These are phyloP conservation scores for Hyles vespertilio DNA, from an alignment of 1,140 invertebrate genomes.

Conservation along the genomic window DNA sequence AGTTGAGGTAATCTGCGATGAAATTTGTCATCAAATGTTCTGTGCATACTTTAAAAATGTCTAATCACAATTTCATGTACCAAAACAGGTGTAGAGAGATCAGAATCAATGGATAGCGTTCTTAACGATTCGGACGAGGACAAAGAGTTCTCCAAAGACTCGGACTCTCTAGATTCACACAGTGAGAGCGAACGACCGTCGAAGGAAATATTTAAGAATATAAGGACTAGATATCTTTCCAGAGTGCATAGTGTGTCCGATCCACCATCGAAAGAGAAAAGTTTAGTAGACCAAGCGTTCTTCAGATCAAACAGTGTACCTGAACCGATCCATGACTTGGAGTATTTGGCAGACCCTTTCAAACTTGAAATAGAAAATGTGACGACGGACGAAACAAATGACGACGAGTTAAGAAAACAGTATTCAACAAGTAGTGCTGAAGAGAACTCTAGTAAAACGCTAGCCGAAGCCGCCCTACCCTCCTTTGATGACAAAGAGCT, in stretches of 20 bases:
- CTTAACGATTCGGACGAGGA: slow-evolving; percentile 46
- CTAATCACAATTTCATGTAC: slow-evolving; percentile 63
- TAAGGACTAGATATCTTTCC: slow-evolving; percentile 59
- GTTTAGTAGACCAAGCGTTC: slow-evolving; percentile 60
- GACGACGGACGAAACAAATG: slow-evolving; percentile 58
- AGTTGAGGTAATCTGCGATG: slow-evolving; percentile 2
- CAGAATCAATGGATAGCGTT: slow-evolving; percentile 56
- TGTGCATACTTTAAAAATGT: slow-evolving; percentile 34
- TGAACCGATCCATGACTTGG: slow-evolving; percentile 22
- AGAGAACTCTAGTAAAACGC: slow-evolving; percentile 20
- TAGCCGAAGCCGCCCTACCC: slow-evolving; percentile 35
- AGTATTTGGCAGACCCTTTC: slow-evolving; percentile 21
- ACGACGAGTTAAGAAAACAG: slow-evolving; percentile 32
- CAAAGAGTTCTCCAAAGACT: slow-evolving; percentile 32
- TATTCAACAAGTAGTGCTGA: slow-evolving; percentile 9
- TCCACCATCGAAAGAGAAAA: slow-evolving; percentile 32
- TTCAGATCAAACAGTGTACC: slow-evolving; percentile 35
- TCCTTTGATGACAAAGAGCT: slow-evolving; percentile 39
- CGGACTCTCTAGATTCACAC: slow-evolving; percentile 44
- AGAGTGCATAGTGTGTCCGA: slow-evolving; percentile 62
- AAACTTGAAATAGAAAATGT: slow-evolving; percentile 53
- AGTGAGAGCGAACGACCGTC: slow-evolving; percentile 39
- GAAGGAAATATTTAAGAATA: slow-evolving; percentile 63
- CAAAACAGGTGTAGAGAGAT: slow-evolving; percentile 63
- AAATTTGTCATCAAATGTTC: slow-evolving; percentile 24